Conservation (phyloP, 2,888 invertebrate genomes). For the Abrostola tripartita region DNA sequence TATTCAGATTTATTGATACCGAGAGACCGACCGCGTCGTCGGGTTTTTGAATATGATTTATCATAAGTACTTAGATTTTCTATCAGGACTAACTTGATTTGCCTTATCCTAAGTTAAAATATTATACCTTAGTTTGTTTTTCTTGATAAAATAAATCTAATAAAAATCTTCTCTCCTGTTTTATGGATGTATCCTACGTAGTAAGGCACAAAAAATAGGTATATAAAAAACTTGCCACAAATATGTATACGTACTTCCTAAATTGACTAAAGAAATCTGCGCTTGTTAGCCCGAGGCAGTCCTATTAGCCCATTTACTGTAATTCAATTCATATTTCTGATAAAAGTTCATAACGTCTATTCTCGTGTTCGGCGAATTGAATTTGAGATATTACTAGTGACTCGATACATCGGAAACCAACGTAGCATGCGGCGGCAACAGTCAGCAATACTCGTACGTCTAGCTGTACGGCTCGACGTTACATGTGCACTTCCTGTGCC, state of each 20-base stretch:
- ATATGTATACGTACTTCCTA: too few relatives aligned
- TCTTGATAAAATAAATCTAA: neutral
- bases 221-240: too few relatives aligned
- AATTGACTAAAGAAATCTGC: too few relatives aligned
- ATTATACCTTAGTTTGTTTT: neutral
- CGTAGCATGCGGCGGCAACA: constrained; percentile 33
- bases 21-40: constrained; percentile 35
- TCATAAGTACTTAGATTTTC: constrained; percentile 15
- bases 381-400: constrained; percentile 47
- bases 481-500: constrained; percentile 67
- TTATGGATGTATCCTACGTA: too few relatives aligned
- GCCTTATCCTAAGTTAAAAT: constrained; percentile 6
- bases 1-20: constrained; percentile 68
- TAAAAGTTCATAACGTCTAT: too few relatives aligned
- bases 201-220: too few relatives aligned
- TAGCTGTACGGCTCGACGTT: constrained; percentile 40
- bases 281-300: too few relatives aligned
- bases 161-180: too few relatives aligned
- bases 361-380: constrained; percentile 42
- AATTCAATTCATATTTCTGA: too few relatives aligned
- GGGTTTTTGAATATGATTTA: constrained; percentile 41
- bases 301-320: too few relatives aligned
- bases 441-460: constrained; percentile 36
- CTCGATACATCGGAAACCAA: constrained; percentile 51
- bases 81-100: constrained; percentile 17